Base-by-base conservation (phyloP, 2,888 invertebrate species). In the Zygaena filipendulae region DNA sequence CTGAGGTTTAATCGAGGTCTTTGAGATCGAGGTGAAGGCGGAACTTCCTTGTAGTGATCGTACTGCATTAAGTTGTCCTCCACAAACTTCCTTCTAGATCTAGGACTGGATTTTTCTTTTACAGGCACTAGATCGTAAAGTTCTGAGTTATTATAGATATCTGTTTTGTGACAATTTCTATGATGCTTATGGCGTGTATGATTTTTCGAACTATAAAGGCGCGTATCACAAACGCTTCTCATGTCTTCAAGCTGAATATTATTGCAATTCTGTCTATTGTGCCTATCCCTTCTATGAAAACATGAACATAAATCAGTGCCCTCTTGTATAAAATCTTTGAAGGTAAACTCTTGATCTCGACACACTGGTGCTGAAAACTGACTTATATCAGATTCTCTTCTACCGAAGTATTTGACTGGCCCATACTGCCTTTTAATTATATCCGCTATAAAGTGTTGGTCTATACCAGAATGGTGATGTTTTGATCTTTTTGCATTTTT, bases 321-420 rank as follows among this genome's bases (percentile, higher is more conserved):
- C 26, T 59, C 54, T 29, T 46, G 40, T 27, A 61, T 39, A 12
- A 59, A 43, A 10, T 63, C 50, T 11, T 43, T 45, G 2, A 51
- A 19, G 2, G 49, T 35, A 43, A 44, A 60, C 29, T 69, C 67
- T 29, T 59, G 59, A 34, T 77, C 77, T 5, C 71, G 63, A 33
- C 77, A 77, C 19, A 74, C 48, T 3, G 77, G 77, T 4, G 59
- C 67, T 10, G 75, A 71, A 35, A 74, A 55, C 39, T 74, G 70
- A 37, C 72, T 79, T 0, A 64, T 37, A 12, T 58, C 59, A 3
- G 74, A 72, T 34, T 56, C 43, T 39, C 45, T 55, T 35, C 47
- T 55, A 7, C 58, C 64, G 34, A 72, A 70, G 42, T 70, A 41
- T 43, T 59, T 66, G 0, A 66, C 42, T 3, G 74, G 75, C 31